These are phyloP conservation scores for Uloborus plumipes DNA, from an alignment of 2,888 invertebrate genomes.

Conservation along the genomic window DNA sequence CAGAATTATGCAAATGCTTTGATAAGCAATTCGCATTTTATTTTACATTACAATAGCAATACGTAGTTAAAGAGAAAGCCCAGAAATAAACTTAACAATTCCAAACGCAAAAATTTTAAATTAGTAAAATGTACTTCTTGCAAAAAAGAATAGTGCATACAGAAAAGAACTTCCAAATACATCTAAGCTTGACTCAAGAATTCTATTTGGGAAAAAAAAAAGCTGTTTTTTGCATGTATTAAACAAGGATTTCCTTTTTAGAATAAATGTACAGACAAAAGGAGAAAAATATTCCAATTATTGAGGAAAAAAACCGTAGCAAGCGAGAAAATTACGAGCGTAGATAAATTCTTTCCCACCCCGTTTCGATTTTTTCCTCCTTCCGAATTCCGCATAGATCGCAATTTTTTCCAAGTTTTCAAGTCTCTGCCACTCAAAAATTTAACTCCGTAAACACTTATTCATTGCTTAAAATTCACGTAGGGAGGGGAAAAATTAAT, in stretches of 20 bases:
- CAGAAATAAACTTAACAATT: not conserved
- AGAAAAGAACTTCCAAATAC: too few species aligned
- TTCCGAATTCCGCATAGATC: constrained; percentile 4
- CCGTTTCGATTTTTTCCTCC: not conserved
- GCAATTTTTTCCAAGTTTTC: constrained; percentile 4
- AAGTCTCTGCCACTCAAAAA: constrained; percentile 39
- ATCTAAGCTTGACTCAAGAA: too few species aligned
- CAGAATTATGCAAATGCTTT: too few species aligned
- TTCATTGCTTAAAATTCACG: constrained; percentile 19
- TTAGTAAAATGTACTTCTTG: not conserved
- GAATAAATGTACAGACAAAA: constrained; percentile 16
- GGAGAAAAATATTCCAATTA: constrained; percentile 47
- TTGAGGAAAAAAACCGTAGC: constrained; percentile 24
- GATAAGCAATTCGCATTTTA: too few species aligned
- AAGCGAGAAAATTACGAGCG: constrained; percentile 41
- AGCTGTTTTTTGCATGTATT: too few species aligned
- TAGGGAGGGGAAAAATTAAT: not conserved
- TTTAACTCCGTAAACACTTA: constrained; percentile 45
- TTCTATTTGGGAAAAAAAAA: too few species aligned
- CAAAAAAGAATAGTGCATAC: not conserved
- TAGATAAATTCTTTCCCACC: not conserved
- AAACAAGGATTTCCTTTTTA: constrained; percentile 54
- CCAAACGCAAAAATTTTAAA: not conserved
- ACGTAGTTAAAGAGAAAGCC: too few species aligned
- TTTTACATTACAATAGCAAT: too few species aligned